These are phyloP conservation scores for Drosophila testacea DNA, from an alignment of 2,888 invertebrate genomes.

Conservation along the genomic window DNA sequence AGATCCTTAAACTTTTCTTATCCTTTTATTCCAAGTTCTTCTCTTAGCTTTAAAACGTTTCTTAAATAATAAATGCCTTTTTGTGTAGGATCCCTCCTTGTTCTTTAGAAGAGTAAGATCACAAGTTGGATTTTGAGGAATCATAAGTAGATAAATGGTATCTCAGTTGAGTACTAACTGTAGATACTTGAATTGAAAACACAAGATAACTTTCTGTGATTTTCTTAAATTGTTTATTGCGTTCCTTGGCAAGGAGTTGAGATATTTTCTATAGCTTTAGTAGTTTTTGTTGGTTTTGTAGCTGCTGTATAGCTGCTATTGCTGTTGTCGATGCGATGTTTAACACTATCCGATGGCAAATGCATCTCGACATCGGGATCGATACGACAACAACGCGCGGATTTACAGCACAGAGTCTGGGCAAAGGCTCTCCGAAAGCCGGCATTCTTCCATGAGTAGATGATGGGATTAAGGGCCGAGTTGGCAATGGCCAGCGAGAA, in stretches of 20 bases:
- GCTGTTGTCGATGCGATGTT: conserved; percentile 62
- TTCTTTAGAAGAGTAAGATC: too few species aligned
- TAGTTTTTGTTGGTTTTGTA: neutral
- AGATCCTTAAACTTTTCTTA: too few species aligned
- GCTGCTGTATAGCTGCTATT: conserved; percentile 19
- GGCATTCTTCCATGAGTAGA: conserved; percentile 94
- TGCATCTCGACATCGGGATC: conserved; percentile 52
- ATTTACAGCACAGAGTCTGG: conserved; percentile 88
- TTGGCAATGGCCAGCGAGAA: conserved; percentile 92
- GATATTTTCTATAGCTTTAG: conserved; percentile 31
- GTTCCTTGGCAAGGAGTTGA: conserved; percentile 47
- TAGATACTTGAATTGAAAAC: too few species aligned
- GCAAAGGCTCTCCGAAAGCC: conserved; percentile 91
- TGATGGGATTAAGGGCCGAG: conserved; percentile 92
- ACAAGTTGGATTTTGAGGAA: too few species aligned
- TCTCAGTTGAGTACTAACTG: too few species aligned
- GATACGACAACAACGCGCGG: conserved; percentile 59
- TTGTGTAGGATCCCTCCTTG: too few species aligned
- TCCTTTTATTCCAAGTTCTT: too few species aligned
- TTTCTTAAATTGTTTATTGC: conserved; percentile 29
- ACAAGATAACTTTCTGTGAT: neutral
- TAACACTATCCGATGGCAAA: conserved; percentile 64
- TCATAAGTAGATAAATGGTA: too few species aligned
- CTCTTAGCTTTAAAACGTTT: too few species aligned
- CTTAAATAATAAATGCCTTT: too few species aligned